Evolutionary conservation across 2,113 vertebrate species (phyloP), one percentile per base, ranked within the genome.

Genomic region (Caloenas nicobarica): DNA sequence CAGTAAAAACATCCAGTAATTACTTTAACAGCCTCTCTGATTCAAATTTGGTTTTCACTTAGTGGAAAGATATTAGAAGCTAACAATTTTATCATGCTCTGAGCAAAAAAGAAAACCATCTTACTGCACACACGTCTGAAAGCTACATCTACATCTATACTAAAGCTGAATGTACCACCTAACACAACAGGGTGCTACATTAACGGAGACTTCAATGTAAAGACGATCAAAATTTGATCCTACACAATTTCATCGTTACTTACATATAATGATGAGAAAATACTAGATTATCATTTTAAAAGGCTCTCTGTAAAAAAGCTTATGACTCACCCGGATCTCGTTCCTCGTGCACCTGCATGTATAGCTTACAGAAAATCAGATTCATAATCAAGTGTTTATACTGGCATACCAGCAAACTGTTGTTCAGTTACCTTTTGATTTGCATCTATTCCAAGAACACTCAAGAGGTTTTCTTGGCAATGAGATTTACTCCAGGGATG

Each of bases 391-490:
- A 74, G 36, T 66, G 64, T 81, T 91, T 89, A 26, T 57, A 34
- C 53, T 70, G 71, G 54, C 77, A 82, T 31, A 62, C 26, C 34
- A 83, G 83, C 70, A 93, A 92, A 73, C 69, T 0, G 0, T 44
- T 86, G 70, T 80, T 87, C 89, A 90, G 70, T 96, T 97, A 98
- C 98, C 97, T 97, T 97, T 91, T 61, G 93, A 84, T 96, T 97
- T 93, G 96, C 61, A 31, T 97, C 94, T 77, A 98, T 91, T 88
- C 98, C 93, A 18, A 98, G 98, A 81, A 96, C 96, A 26, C 91
- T 96, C 82, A 97, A 60, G 85, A 97, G 96, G 57, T 96, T 96
- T 76, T 96, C 95, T 91, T 89, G 95, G 89, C 85, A 97, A 80
- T 70, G 94, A 58, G 95, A 98, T 61, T 94, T 65, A n/a, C 57